These are phyloP conservation scores for Apodemus agrarius DNA, from an alignment of 2,797 vertebrate species.

Conservation along the genomic window DNA sequence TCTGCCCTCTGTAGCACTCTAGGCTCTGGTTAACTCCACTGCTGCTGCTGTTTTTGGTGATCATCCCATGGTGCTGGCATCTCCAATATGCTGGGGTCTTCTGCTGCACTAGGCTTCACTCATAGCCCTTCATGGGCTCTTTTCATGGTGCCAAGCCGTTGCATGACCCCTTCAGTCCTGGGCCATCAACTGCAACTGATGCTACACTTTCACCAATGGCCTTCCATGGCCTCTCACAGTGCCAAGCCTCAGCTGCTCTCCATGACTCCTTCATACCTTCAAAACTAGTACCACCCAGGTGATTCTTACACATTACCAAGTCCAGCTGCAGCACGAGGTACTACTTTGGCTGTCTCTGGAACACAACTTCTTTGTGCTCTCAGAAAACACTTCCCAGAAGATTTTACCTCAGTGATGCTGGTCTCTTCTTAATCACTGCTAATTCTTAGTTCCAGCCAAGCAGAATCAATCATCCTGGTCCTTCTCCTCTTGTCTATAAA, in stretches of 20 bases:
- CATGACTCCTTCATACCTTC: background rate
- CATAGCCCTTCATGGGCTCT: background rate
- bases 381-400: background rate
- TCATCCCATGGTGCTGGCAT: too few relatives aligned
- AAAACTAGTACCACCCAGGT: background rate
- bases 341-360: background rate
- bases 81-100: too few relatives aligned
- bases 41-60: too few relatives aligned
- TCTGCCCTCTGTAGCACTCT: too few relatives aligned
- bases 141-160: background rate
- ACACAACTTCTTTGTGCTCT: background rate
- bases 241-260: background rate
- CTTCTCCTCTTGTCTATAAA: background rate
- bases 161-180: background rate
- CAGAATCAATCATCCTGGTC: background rate
- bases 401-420: background rate
- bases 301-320: background rate
- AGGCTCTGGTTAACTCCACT: too few relatives aligned
- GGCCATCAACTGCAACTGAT: background rate
- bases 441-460: background rate
- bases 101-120: background rate
- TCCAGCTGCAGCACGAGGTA: background rate
- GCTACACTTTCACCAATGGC: background rate
- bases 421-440: background rate
- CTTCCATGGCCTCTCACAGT: background rate